These are phyloP conservation scores for Harpalus rufipes DNA, from an alignment of 2,888 invertebrate species.

Conservation along the genomic window DNA sequence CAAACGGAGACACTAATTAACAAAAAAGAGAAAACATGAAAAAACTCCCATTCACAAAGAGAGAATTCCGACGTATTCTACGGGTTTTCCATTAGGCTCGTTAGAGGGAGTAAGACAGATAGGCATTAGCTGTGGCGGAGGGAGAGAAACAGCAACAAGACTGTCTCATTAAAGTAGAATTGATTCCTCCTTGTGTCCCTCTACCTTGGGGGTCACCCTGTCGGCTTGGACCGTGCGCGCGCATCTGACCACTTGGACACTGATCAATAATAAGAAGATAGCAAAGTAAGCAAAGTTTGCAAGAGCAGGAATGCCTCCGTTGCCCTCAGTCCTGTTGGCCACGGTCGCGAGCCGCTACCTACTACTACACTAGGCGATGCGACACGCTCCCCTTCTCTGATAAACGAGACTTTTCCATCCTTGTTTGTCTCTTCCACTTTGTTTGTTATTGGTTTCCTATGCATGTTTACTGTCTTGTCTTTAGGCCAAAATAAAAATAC, in stretches of 20 bases:
- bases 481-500: conserved; percentile 13
- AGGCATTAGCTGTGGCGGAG: background rate
- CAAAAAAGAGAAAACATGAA: conserved; percentile 58
- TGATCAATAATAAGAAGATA: conserved; percentile 79
- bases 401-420: conserved; percentile 37
- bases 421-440: conserved; percentile 53
- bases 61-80: conserved; percentile 51
- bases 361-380: background rate
- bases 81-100: conserved; percentile 61
- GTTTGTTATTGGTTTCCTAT: conserved; percentile 56
- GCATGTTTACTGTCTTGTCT: conserved; percentile 43
- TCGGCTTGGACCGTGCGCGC: conserved; percentile 75
- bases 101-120: conserved; percentile 41
- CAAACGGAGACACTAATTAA: conserved; percentile 59
- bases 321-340: conserved; percentile 45
- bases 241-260: conserved; percentile 77
- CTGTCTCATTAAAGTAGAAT: conserved; percentile 67
- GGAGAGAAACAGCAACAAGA: conserved; percentile 29
- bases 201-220: conserved; percentile 71
- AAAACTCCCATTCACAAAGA: conserved; percentile 58
- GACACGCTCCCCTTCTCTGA: background rate
- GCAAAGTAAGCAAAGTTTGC: conserved; percentile 78
- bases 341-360: conserved; percentile 12
- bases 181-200: conserved; percentile 66
- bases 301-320: conserved; percentile 51